Evolutionary conservation across 2,888 invertebrate genomes (phyloP).

Genomic region (Drosophila barbarae): DNA sequence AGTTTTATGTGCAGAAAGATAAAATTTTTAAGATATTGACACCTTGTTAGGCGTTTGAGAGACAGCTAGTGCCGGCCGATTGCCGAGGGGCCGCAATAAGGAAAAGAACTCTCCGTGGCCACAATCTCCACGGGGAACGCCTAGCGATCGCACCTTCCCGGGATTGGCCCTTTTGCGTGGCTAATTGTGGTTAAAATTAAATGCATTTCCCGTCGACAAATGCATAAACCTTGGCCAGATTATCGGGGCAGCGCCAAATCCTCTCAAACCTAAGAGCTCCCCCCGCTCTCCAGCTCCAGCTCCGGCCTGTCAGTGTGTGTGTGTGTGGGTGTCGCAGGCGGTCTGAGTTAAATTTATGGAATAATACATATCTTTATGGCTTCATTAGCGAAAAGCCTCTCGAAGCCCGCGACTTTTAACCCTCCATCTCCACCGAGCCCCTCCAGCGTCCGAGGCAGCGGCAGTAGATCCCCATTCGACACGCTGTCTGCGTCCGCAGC

Average conservation of each 20-base stretch:
- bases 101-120: conserved; percentile 37
- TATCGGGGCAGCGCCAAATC: conserved; percentile 45
- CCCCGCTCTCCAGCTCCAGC: not conserved
- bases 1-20: conserved; percentile 77
- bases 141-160: conserved; percentile 11
- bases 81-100: conserved; percentile 33
- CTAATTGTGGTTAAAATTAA: conserved; percentile 72
- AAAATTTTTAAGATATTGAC: conserved; percentile 77
- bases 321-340: conserved; percentile 63
- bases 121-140: conserved; percentile 30
- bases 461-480: conserved; percentile 59
- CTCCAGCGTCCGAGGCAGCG: not conserved
- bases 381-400: conserved; percentile 76
- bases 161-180: conserved; percentile 58
- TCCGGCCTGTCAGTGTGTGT: conserved; percentile 6
- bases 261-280: conserved; percentile 3
- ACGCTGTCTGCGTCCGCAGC: conserved; percentile 72
- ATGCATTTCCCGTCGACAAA: conserved; percentile 62
- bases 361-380: conserved; percentile 78
- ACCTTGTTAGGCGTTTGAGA: conserved; percentile 77
- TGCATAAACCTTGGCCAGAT: conserved; percentile 57
- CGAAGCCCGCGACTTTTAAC: conserved; percentile 45
- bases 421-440: conserved; percentile 23
- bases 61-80: conserved; percentile 36
- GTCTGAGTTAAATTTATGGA: conserved; percentile 67